Evolutionary conservation across 2,113 vertebrate genomes (phyloP).

Genomic region (Dinomys branickii): DNA sequence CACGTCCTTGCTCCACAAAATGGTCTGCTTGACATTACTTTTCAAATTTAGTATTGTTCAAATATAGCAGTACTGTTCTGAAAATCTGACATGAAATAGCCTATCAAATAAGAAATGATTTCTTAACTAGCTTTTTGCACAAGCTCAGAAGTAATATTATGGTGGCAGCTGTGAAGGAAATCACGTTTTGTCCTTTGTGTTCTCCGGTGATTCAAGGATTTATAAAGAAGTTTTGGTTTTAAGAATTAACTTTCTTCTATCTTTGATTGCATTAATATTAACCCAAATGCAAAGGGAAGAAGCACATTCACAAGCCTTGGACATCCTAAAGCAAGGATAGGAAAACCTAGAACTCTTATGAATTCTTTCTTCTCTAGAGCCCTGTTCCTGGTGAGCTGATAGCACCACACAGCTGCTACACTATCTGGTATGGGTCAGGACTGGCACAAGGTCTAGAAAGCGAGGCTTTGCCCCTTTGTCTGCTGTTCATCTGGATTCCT

Average conservation of each 20-base stretch:
- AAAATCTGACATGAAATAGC: constrained; percentile 36
- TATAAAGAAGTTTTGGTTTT: neutral
- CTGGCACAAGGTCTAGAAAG: neutral
- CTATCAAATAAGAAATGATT: constrained; percentile 52
- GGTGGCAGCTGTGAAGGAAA: neutral
- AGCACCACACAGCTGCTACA: neutral
- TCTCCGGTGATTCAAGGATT: too few relatives aligned
- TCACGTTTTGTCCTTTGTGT: constrained; percentile 22
- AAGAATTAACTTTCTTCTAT: neutral
- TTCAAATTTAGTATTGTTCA: constrained; percentile 57
- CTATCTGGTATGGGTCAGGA: neutral
- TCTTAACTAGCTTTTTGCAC: constrained; percentile 18
- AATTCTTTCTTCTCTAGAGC: neutral
- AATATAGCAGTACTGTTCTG: constrained; percentile 30
- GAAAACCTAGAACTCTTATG: neutral
- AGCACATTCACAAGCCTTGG: neutral
- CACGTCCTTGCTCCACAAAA: constrained; percentile 38
- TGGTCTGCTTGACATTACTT: constrained; percentile 62
- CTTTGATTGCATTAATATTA: neutral
- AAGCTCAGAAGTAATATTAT: constrained; percentile 3
- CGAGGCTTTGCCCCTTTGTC: neutral
- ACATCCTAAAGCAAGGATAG: neutral
- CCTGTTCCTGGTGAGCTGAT: neutral
- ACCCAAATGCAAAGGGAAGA: neutral
- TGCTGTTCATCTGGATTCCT: neutral